phyloP scores from a whole-genome alignment of 2,888 invertebrate genomes.

The Orthosia gothica region DNA sequence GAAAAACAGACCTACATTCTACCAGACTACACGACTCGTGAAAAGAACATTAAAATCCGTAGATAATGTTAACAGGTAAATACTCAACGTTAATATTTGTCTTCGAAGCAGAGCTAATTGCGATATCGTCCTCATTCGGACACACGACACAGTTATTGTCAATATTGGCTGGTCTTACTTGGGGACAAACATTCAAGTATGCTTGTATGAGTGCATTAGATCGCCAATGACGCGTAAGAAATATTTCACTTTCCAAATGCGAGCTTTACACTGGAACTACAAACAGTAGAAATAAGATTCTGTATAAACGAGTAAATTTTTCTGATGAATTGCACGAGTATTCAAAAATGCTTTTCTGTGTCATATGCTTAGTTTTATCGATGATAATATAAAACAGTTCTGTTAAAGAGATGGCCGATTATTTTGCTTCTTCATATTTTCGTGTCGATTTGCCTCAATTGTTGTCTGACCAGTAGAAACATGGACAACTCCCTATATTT shows the following conservation, averaged over 20 bases:
- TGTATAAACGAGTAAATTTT: background rate
- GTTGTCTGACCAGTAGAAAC: no score
- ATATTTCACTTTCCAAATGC: conserved; percentile 58
- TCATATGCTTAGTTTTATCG: background rate
- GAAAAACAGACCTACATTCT: conserved; percentile 20
- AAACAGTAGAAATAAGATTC: background rate
- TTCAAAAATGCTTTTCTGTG: background rate
- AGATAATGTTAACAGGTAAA: conserved; percentile 45
- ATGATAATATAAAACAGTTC: background rate
- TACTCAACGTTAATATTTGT: conserved; percentile 51
- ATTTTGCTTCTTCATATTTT: no score
- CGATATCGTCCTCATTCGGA: conserved; percentile 62
- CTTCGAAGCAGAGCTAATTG: conserved; percentile 58
- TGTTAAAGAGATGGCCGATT: no score
- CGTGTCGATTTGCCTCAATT: no score
- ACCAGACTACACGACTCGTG: conserved; percentile 7
- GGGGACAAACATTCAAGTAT: conserved; percentile 29
- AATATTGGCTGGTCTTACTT: conserved; percentile 51
- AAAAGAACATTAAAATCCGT: conserved; percentile 40
- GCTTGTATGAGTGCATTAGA: conserved; percentile 39
- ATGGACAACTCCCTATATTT: no score
- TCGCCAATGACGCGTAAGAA: conserved; percentile 45
- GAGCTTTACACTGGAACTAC: conserved; percentile 19
- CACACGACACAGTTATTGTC: conserved; percentile 36
- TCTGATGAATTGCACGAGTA: conserved; percentile 5